Evolutionary conservation across 2,888 invertebrate species (phyloP).

Genomic region (Drosophila setosimentum): DNA sequence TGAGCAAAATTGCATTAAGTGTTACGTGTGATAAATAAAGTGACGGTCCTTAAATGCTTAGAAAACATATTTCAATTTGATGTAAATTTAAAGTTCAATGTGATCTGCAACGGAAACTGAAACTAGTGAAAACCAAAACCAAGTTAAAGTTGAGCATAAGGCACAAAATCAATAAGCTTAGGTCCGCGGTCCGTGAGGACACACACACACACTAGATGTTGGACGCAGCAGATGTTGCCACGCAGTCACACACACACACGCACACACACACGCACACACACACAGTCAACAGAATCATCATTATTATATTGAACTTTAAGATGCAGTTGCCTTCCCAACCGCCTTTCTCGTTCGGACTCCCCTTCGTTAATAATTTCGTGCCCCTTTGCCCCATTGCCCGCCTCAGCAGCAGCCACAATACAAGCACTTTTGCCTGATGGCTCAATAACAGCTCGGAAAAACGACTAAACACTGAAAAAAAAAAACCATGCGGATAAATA

Average conservation of each 20-base stretch:
- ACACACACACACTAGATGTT: background rate
- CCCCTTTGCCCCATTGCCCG: too few species aligned
- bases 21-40: background rate
- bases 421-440: conserved; percentile 33
- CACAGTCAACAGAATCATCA: conserved; percentile 13
- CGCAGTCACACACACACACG: conserved; percentile 1
- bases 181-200: background rate
- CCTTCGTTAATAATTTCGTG: background rate
- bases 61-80: background rate
- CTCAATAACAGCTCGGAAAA: conserved; percentile 37
- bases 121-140: background rate
- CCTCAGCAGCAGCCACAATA: conserved; percentile 13
- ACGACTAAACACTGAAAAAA: conserved; percentile 16
- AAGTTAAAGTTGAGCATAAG: conserved; percentile 14
- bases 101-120: conserved; percentile 2
- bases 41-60: background rate
- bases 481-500: conserved; percentile 3
- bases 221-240: conserved; percentile 30
- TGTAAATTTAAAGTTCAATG: background rate
- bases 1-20: background rate
- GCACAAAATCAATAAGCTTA: conserved; percentile 40
- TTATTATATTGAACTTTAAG: conserved; percentile 39
- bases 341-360: background rate
- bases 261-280: conserved; percentile 3
- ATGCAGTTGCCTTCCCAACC: conserved; percentile 14